Percentiles rank a stretch among this genome's conserved stretches.
Evolutionary conservation across 1,140 invertebrate genomes (phyloP).

Genomic region (Caenorhabditis brenneri): DNA sequence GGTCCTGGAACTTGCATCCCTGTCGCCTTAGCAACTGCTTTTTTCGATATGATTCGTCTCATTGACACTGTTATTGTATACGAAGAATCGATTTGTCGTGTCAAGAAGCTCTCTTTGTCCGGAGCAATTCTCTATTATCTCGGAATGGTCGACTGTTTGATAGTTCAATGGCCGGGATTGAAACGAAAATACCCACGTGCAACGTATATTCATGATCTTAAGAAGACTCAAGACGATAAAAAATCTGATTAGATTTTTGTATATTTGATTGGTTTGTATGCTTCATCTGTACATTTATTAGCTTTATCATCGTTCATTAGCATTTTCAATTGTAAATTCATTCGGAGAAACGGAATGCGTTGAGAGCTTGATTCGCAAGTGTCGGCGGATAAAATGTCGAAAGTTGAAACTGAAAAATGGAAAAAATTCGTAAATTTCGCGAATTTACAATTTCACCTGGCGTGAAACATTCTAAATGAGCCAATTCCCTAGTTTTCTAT

Average conservation of each 20-base stretch:
- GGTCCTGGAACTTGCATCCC: conserved; percentile 94
- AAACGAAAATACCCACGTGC: conserved; percentile 73
- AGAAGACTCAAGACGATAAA: background rate
- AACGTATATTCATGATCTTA: conserved; percentile 8
- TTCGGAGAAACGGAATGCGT: no score
- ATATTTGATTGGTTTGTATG: no score
- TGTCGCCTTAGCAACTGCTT: conserved; percentile 79
- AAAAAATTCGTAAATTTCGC: no score
- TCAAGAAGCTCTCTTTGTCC: conserved; percentile 84
- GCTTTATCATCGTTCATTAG: no score
- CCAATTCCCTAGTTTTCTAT: no score
- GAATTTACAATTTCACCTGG: no score
- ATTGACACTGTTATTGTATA: conserved; percentile 82
- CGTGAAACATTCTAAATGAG: no score
- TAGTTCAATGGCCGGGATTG: conserved; percentile 88
- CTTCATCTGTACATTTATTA: background rate
- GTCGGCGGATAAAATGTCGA: no score
- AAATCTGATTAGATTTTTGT: background rate
- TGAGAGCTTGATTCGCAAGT: no score
- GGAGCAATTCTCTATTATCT: conserved; percentile 70
- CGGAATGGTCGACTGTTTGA: conserved; percentile 80
- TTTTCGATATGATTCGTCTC: conserved; percentile 76
- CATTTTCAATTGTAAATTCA: no score
- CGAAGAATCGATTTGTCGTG: conserved; percentile 91
- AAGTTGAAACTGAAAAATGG: no score